Conservation (phyloP, 2,113 vertebrate genomes). For the Numenius arquata region DNA sequence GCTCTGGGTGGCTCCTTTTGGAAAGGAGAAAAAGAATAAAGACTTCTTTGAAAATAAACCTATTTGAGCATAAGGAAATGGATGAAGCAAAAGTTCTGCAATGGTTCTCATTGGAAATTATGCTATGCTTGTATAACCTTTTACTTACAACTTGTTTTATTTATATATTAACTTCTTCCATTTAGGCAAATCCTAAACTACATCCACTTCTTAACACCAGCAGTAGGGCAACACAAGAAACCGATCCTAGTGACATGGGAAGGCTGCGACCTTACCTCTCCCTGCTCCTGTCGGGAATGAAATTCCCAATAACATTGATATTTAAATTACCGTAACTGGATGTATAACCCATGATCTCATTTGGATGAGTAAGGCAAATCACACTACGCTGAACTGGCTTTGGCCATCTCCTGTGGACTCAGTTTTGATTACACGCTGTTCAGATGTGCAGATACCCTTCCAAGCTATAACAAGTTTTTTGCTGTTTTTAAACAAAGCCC, state of each 20-base stretch:
- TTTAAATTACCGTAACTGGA: background rate
- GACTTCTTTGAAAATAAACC: background rate
- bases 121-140: background rate
- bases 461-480: background rate
- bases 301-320: accelerated
- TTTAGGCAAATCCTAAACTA: background rate
- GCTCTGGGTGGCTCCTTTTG: background rate
- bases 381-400: accelerated
- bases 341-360: background rate
- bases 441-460: background rate
- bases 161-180: background rate
- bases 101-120: background rate
- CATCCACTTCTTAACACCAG: background rate
- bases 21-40: background rate
- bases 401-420: background rate
- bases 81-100: background rate
- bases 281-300: background rate
- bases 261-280: background rate
- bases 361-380: background rate
- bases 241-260: background rate
- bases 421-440: background rate
- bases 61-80: background rate
- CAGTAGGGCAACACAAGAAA: background rate
- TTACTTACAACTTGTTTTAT: background rate
- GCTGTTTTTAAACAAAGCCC: background rate